A percentile compares a stretch with the other conserved stretches of the same genome.
phyloP scores from a whole-genome alignment of 2,113 vertebrate genomes.

The Aptenodytes forsteri region DNA sequence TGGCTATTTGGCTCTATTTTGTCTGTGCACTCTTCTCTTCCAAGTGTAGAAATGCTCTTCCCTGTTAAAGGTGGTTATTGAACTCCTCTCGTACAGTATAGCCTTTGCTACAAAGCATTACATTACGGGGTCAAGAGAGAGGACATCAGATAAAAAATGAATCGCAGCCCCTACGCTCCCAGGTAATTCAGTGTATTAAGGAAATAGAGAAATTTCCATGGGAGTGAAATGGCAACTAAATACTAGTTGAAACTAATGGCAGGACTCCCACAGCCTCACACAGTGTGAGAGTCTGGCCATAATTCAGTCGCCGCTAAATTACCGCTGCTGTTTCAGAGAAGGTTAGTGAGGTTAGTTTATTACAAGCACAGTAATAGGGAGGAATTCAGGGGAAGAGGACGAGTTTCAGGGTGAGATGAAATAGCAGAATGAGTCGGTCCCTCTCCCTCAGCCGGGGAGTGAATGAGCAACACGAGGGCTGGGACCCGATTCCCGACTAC shows the following conservation, averaged over 20 bases:
- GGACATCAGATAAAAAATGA: background rate
- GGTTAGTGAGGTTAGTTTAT: background rate
- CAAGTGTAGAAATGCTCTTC: background rate
- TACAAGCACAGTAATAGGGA: background rate
- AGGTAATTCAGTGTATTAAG: background rate
- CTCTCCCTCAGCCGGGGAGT: accelerated
- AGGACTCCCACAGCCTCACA: background rate
- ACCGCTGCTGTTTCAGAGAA: background rate
- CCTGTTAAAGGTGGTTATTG: background rate
- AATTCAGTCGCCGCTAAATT: background rate
- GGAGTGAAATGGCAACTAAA: background rate
- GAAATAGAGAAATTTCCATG: background rate
- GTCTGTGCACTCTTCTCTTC: background rate
- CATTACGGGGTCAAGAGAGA: background rate
- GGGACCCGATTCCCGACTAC: background rate
- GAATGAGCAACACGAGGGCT: background rate
- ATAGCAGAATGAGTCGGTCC: background rate
- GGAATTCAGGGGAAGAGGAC: background rate
- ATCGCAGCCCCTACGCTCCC: background rate
- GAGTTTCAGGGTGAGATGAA: background rate
- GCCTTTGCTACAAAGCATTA: background rate
- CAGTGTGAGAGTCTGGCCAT: background rate
- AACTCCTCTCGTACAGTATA: background rate
- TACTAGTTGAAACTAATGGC: background rate
- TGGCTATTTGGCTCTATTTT: background rate